Evolutionary conservation across 1,140 invertebrate species (phyloP), one percentile per base, ranked within the genome.

Genomic region (Harpegnathos saltator): DNA sequence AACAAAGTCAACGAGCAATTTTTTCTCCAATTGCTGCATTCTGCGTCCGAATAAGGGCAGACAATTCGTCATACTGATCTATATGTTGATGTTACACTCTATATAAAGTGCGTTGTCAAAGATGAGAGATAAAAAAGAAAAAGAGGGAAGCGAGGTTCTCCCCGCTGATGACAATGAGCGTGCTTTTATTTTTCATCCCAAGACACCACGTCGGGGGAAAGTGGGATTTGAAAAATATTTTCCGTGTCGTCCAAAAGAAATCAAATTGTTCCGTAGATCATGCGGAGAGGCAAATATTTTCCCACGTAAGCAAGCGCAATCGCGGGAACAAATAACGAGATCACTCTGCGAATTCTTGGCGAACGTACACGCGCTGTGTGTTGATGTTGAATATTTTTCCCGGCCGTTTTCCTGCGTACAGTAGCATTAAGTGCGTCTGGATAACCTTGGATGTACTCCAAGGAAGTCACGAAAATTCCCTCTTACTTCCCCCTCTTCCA

Each of bases 211-310:
- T 22, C 19, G 52, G 11, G 52, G 11, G 4, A 29, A 52, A 33
- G 9, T 52, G 48, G 38, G 61, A 33, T 75, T 75, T 75, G 26
- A 75, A 75, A 66, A 75, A 75, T 75, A 75, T 75, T 75, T 75
- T 66, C 19, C n/a, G 52, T 65, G 73, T 33, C 65, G 15, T 9
- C 14, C 26, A 75, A 66, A 75, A 75, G 59, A 52, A 75, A 75
- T 65, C 61, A 62, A 75, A 26, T 75, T 75, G n/a, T 52, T 24
- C 44, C 59, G 61, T 75, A 75, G 24, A 75, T 75, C 44, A 75
- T 15, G 54, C 33, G 24, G 26, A 66, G 59, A 66, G 11, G 24
- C 44, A 33, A 75, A 75, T 75, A 33, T 75, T 75, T 75, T 75
- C 19, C 11, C 11, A 78, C 29, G 50, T 15, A 15, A 66, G 22